These are phyloP conservation scores for Champsocephalus gunnari DNA, from an alignment of 2,797 vertebrate genomes.

Conservation along the genomic window DNA sequence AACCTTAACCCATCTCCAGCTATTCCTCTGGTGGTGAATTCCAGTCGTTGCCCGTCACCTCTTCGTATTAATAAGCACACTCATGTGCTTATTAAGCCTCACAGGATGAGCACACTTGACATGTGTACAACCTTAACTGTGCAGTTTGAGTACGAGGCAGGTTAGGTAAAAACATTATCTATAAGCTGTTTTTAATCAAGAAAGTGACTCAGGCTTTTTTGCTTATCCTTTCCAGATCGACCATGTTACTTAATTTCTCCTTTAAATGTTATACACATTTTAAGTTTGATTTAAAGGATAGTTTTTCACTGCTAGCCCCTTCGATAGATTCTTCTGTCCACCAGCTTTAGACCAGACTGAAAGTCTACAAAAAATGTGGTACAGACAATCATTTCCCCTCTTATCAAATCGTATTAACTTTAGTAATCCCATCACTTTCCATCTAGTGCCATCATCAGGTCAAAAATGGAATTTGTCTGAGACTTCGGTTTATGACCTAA, in stretches of 20 bases:
- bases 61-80: too few relatives aligned
- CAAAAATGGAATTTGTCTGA: background rate
- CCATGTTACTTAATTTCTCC: background rate
- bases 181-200: background rate
- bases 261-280: background rate
- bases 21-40: too few relatives aligned
- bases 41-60: too few relatives aligned
- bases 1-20: slow-evolving; percentile 29
- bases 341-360: background rate
- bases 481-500: background rate
- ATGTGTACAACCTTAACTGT: background rate
- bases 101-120: background rate
- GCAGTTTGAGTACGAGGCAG: background rate
- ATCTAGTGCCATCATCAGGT: background rate
- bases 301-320: background rate
- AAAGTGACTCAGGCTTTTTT: background rate
- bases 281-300: background rate
- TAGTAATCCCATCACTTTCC: too few relatives aligned
- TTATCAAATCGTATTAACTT: background rate
- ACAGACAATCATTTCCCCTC: background rate
- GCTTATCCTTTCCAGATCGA: background rate
- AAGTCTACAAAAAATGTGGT: background rate
- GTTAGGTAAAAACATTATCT: background rate
- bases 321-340: too few relatives aligned
- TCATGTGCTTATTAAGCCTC: background rate